Evolutionary conservation across 2,113 vertebrate genomes (phyloP).

Genomic region (Phalacrocorax brasilianus): DNA sequence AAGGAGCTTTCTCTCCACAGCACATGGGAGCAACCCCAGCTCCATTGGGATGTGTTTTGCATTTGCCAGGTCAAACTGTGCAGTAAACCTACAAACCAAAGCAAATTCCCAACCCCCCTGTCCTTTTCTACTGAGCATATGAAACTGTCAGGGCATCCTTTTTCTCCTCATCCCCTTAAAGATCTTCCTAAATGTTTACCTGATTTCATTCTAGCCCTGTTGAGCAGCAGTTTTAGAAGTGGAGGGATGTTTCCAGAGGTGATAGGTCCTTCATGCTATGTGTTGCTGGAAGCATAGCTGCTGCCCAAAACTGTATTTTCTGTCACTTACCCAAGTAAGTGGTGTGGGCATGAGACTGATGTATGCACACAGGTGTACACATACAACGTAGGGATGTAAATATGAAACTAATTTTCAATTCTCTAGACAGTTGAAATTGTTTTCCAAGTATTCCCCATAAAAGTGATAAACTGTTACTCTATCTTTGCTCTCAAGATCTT

Average conservation of each 20-base stretch:
- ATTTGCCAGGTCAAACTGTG: not conserved
- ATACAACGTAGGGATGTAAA: not conserved
- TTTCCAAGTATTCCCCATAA: not conserved
- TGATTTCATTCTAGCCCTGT: not conserved
- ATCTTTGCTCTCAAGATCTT: not conserved
- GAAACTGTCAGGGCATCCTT: not conserved
- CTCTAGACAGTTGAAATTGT: not conserved
- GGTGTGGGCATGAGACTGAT: not conserved
- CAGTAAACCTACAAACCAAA: not conserved
- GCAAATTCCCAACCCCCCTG: not conserved
- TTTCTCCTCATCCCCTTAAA: not conserved
- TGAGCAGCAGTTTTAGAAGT: not conserved
- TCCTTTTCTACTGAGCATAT: not conserved
- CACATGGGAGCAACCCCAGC: not conserved
- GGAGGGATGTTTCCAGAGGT: not conserved
- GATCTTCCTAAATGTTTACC: not conserved
- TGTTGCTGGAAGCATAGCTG: not conserved
- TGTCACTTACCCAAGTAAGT: not conserved
- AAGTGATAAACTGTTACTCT: not conserved
- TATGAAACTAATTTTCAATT: not conserved
- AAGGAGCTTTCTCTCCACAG: not conserved
- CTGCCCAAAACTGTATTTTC: not conserved
- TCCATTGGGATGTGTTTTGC: rapidly evolving
- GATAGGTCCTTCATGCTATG: not conserved
- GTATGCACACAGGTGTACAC: not conserved